Evolutionary conservation across 2,888 invertebrate species (phyloP).

Genomic region (Mesochorus sp.): DNA sequence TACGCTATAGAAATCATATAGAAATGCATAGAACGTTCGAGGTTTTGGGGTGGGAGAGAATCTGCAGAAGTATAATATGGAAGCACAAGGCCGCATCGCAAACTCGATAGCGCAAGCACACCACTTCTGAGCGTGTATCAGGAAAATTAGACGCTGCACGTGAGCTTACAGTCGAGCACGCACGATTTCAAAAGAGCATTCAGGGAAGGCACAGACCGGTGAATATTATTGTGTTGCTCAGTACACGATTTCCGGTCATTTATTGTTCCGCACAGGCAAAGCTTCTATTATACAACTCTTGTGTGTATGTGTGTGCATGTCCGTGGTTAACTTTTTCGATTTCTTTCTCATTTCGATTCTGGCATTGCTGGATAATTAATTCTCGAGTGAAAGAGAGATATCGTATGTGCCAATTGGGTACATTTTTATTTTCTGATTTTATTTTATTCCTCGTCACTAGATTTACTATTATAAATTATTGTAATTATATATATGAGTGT

Average conservation of each 20-base stretch:
- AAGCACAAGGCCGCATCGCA: constrained; percentile 18
- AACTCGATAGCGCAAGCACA: background rate
- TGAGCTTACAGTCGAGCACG: constrained; percentile 73
- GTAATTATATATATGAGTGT: too few relatives aligned
- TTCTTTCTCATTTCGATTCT: background rate
- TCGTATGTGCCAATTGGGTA: too few relatives aligned
- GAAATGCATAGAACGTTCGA: constrained; percentile 31
- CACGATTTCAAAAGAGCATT: constrained; percentile 65
- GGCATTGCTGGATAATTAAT: too few relatives aligned
- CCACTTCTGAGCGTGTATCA: constrained; percentile 63
- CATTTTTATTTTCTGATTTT: too few relatives aligned
- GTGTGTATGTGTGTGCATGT: background rate
- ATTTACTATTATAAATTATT: too few relatives aligned
- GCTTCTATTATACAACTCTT: background rate
- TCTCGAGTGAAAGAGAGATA: too few relatives aligned
- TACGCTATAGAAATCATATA: background rate
- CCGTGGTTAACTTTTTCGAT: background rate
- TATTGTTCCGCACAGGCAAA: background rate
- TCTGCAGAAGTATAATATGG: constrained; percentile 33
- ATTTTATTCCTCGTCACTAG: too few relatives aligned
- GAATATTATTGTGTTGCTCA: constrained; percentile 34
- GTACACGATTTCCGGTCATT: background rate
- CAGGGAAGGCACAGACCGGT: constrained; percentile 1
- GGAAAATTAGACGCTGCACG: constrained; percentile 75
- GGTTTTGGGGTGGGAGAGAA: background rate